Evolutionary conservation across 2,797 vertebrate genomes (phyloP).

Genomic region (Cyprinella venusta): DNA sequence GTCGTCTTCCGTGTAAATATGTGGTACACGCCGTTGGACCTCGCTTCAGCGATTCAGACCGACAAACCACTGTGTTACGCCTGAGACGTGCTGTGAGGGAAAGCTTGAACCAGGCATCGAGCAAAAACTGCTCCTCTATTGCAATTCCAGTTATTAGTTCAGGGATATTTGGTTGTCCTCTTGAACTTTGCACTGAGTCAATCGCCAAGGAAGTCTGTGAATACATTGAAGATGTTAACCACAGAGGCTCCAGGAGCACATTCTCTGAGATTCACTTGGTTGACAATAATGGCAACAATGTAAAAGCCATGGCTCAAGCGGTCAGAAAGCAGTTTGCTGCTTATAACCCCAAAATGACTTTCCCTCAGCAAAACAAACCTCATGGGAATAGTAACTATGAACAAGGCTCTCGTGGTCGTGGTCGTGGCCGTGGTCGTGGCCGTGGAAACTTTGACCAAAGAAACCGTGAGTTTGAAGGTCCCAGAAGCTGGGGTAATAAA

Average conservation of each 20-base stretch:
- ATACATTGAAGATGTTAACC: slow-evolving; percentile 62
- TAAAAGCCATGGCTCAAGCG: slow-evolving; percentile 68
- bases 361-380: background rate
- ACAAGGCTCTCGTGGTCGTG: slow-evolving; percentile 53
- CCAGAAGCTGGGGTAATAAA: background rate
- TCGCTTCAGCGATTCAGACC: slow-evolving; percentile 63
- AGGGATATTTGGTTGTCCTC: slow-evolving; percentile 83
- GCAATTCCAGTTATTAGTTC: slow-evolving; percentile 86
- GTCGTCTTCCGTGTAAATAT: slow-evolving; percentile 78
- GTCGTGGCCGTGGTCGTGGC: slow-evolving; percentile 64
- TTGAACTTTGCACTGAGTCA: slow-evolving; percentile 72
- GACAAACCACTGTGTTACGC: fast-evolving
- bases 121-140: slow-evolving; percentile 67
- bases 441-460: background rate
- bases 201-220: slow-evolving; percentile 79
- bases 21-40: slow-evolving; percentile 89
- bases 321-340: slow-evolving; percentile 67
- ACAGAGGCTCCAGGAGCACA: background rate
- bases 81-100: slow-evolving; percentile 72
- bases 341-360: slow-evolving; percentile 57
- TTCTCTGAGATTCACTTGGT: slow-evolving; percentile 82
- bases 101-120: slow-evolving; percentile 74
- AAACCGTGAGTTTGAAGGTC: background rate
- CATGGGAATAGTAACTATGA: slow-evolving; percentile 43
- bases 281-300: slow-evolving; percentile 63